A percentile compares a stretch with the other conserved stretches of the same genome.
Evolutionary conservation across 53 echinoderm and acorn worm genomes (phyloP).

Genomic region (Crossaster papposus): DNA sequence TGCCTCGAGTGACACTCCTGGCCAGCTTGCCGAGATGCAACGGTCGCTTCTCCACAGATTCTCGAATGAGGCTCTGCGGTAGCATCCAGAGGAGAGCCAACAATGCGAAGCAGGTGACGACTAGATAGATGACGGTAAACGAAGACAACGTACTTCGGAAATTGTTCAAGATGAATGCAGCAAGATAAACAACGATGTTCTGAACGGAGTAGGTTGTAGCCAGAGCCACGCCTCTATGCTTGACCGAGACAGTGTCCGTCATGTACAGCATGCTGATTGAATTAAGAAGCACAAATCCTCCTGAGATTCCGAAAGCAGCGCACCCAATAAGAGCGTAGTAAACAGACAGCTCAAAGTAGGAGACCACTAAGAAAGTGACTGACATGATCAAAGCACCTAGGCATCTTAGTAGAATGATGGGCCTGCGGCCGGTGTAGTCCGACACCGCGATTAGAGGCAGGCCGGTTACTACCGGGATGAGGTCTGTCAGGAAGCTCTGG

Average conservation of each 20-base stretch:
- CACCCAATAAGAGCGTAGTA: neutral
- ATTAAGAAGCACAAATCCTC: neutral
- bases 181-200: neutral
- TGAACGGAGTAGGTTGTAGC: neutral
- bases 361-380: neutral
- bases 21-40: neutral
- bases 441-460: neutral
- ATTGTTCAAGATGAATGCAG: neutral
- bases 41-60: neutral
- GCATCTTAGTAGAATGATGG: neutral
- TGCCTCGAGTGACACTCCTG: neutral
- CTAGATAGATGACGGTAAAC: neutral
- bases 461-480: neutral
- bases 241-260: neutral
- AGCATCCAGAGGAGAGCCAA: neutral
- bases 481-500: neutral
- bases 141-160: neutral
- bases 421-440: conserved; percentile 1
- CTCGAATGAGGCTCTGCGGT: neutral
- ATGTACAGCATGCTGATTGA: neutral
- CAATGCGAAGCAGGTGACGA: neutral
- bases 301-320: neutral
- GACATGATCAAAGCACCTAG: neutral
- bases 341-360: neutral
- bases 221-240: neutral